Evolutionary conservation across 92 coral and sea anemone species (phyloP).

Genomic region (Pocillopora grandis): DNA sequence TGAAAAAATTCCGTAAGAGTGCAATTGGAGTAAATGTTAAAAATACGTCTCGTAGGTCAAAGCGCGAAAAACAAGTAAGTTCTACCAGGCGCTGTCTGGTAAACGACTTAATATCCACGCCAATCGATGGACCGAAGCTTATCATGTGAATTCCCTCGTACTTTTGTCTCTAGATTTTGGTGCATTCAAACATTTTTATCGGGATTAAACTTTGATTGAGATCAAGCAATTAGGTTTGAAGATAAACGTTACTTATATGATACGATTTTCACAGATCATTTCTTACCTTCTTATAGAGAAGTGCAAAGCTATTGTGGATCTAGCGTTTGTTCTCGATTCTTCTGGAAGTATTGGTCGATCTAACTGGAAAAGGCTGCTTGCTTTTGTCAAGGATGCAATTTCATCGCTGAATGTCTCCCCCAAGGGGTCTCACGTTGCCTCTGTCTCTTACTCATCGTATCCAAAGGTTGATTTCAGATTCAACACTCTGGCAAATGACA

Average conservation of each 20-base stretch:
- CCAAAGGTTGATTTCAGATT: slow-evolving; percentile 67
- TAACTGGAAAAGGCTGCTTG: slow-evolving; percentile 55
- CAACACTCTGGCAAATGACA: slow-evolving; percentile 59
- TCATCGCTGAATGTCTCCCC: slow-evolving; percentile 55
- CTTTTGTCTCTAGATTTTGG: no score
- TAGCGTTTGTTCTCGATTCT: slow-evolving; percentile 71
- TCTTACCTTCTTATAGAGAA: slow-evolving; percentile 9
- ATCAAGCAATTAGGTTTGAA: no score
- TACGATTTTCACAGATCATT: background rate
- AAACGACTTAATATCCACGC: no score
- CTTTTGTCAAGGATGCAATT: slow-evolving; percentile 52
- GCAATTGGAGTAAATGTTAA: no score
- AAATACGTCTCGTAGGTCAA: no score
- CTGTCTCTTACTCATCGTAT: slow-evolving; percentile 56
- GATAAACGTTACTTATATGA: background rate
- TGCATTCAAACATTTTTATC: no score
- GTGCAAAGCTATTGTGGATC: slow-evolving; percentile 56
- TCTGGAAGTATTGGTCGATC: slow-evolving; percentile 67
- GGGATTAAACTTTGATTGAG: no score
- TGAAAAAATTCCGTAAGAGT: no score
- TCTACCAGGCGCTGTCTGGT: no score
- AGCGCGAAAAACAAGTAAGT: no score
- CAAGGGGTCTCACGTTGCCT: slow-evolving; percentile 75
- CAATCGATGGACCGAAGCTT: no score
- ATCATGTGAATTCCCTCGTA: no score